These are phyloP conservation scores for Glaucidium brasilianum DNA, from an alignment of 2,113 vertebrate genomes.

Conservation along the genomic window DNA sequence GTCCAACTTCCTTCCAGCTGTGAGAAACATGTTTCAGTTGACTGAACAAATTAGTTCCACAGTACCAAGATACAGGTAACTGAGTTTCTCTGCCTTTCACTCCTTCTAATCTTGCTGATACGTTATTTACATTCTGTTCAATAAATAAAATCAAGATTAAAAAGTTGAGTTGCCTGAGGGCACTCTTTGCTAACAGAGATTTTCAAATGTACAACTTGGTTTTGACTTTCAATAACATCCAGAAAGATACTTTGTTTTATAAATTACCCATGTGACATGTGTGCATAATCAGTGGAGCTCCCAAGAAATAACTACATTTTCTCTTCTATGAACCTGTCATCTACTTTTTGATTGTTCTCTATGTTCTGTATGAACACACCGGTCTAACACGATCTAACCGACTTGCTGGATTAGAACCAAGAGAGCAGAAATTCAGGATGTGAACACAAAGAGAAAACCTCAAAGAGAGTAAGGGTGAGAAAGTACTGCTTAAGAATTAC, in stretches of 20 bases:
- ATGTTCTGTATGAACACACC: background rate
- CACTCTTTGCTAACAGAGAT: slow-evolving; percentile 24
- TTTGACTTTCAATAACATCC: background rate
- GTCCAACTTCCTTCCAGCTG: background rate
- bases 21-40: background rate
- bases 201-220: background rate
- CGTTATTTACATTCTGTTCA: background rate
- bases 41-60: background rate
- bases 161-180: background rate
- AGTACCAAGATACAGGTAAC: background rate
- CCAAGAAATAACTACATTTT: background rate
- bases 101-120: background rate
- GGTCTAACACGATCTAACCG: background rate
- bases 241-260: background rate
- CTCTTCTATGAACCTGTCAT: background rate
- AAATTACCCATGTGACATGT: background rate
- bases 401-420: background rate
- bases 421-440: background rate
- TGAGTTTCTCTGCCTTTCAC: background rate
- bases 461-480: background rate
- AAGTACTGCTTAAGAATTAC: background rate
- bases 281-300: background rate
- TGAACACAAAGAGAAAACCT: background rate
- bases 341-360: background rate
- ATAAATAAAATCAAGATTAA: slow-evolving; percentile 37